These are phyloP conservation scores for Conus canariensis DNA, from an alignment of 2,888 invertebrate species.

Conservation along the genomic window DNA sequence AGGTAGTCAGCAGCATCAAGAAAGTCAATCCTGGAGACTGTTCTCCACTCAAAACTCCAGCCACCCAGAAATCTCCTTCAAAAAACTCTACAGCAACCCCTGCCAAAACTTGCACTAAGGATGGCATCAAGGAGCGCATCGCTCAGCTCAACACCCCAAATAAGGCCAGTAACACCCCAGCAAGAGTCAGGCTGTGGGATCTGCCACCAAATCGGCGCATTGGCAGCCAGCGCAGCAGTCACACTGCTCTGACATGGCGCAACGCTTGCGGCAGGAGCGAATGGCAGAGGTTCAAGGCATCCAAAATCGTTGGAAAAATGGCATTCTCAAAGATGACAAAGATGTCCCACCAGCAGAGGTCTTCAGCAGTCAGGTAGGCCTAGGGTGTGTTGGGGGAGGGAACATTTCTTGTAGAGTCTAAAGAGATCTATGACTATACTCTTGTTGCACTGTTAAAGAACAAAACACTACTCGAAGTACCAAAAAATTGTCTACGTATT, in stretches of 20 bases:
- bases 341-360: background rate
- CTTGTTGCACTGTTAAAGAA: no score
- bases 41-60: constrained; percentile 46
- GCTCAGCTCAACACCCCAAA: constrained; percentile 50
- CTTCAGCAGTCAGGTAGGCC: background rate
- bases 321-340: constrained; percentile 63
- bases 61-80: constrained; percentile 21
- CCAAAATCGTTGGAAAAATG: constrained; percentile 76
- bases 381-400: no score
- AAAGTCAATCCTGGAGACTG: constrained; percentile 64
- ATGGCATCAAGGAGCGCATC: constrained; percentile 63
- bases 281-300: constrained; percentile 76
- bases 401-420: no score
- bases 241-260: constrained; percentile 68
- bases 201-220: constrained; percentile 65
- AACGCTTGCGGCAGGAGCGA: constrained; percentile 73
- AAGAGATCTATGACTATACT: no score
- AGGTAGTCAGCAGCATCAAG: constrained; percentile 67
- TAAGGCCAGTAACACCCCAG: constrained; percentile 11
- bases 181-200: constrained; percentile 36
- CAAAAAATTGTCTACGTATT: no score
- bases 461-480: no score
- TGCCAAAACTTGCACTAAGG: constrained; percentile 47
- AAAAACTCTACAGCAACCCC: constrained; percentile 17
- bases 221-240: constrained; percentile 71